phyloP scores from a whole-genome alignment of 2,113 vertebrate species.

The Arothron firmamentum region DNA sequence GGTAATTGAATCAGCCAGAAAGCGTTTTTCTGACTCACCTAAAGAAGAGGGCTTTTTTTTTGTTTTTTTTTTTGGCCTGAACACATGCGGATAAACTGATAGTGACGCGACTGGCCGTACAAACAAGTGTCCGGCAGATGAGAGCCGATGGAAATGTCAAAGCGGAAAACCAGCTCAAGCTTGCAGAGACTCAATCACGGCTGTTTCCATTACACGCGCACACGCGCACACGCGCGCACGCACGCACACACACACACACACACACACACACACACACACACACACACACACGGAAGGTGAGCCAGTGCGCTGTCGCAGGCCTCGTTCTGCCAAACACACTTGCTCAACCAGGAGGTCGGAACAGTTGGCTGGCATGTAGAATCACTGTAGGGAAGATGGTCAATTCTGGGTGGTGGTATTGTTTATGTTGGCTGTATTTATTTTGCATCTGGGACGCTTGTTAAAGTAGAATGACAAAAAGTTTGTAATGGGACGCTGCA shows the following conservation, averaged over 20 bases:
- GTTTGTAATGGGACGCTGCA: too few species aligned
- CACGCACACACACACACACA: constrained; percentile 13
- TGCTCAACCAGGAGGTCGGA: constrained; percentile 25
- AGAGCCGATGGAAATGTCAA: too few species aligned
- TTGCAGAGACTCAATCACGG: not conserved
- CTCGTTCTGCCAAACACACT: constrained; percentile 39
- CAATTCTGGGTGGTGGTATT: too few species aligned
- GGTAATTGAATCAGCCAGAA: constrained; percentile 56
- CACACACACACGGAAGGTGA: constrained; percentile 37
- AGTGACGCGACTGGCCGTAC: constrained; percentile 3
- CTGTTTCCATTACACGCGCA: constrained; percentile 2
- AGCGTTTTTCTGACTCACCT: constrained; percentile 24
- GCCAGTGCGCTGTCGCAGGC: constrained; percentile 34
- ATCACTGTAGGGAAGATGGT: too few species aligned
- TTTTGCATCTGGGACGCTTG: too few species aligned
- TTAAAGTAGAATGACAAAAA: too few species aligned
- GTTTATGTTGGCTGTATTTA: too few species aligned
- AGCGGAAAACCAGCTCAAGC: too few species aligned
- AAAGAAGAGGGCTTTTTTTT: constrained; percentile 13
- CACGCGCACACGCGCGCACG: constrained; percentile 8
- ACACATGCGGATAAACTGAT: not conserved
- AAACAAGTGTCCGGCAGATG: constrained; percentile 8
- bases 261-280: constrained; percentile 24
- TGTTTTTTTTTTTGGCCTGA: constrained; percentile 22
- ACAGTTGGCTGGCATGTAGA: not conserved